These are phyloP conservation scores for Hyphantria cunea DNA, from an alignment of 1,140 invertebrate genomes.

Conservation along the genomic window DNA sequence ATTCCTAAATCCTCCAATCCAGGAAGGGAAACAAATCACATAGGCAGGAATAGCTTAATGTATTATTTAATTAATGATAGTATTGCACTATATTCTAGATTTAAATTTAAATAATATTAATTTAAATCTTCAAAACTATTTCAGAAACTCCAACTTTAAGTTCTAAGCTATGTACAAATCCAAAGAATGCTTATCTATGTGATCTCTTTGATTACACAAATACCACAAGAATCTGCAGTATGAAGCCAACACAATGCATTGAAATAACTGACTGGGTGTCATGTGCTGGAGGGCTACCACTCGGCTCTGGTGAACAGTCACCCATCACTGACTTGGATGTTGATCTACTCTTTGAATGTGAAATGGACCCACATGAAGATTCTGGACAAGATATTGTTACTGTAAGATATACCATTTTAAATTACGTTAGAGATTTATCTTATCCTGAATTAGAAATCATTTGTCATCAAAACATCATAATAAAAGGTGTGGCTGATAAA, in stretches of 20 bases:
- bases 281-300: conserved; percentile 62
- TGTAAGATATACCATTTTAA: conserved; percentile 47
- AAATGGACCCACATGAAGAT: conserved; percentile 68
- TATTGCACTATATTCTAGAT: too few relatives aligned
- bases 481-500: too few relatives aligned
- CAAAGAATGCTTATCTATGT: conserved; percentile 76
- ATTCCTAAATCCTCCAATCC: too few relatives aligned
- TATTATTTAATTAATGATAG: too few relatives aligned
- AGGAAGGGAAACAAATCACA: too few relatives aligned
- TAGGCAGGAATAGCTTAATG: too few relatives aligned
- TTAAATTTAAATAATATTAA: too few relatives aligned
- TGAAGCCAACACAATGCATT: conserved; percentile 71
- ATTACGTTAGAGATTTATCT: background rate
- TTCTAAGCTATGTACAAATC: conserved; percentile 71
- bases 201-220: conserved; percentile 72
- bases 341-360: conserved; percentile 74
- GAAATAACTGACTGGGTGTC: conserved; percentile 73
- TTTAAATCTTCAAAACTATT: conserved; percentile 28
- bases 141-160: conserved; percentile 72
- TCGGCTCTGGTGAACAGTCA: conserved; percentile 55
- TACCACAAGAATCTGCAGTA: conserved; percentile 70
- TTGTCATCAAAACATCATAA: too few relatives aligned
- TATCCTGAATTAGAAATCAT: background rate
- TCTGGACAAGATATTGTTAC: conserved; percentile 56
- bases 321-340: conserved; percentile 62